Evolutionary conservation across 2,888 invertebrate genomes (phyloP), one percentile per base, ranked within the genome.

Genomic region (Ormyrus pomaceus): DNA sequence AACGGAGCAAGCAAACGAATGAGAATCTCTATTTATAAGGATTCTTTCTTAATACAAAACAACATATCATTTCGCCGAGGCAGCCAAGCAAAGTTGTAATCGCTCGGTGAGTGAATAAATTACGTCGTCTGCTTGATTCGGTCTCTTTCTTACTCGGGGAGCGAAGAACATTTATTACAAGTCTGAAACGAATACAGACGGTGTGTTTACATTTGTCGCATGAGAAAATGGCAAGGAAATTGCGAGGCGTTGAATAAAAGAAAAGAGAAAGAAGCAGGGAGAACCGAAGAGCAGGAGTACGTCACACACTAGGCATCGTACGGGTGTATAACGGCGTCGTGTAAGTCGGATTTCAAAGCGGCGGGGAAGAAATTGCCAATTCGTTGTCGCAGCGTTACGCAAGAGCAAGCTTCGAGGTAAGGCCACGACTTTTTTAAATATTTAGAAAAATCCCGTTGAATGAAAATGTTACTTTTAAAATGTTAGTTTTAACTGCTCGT

Each of bases 131-230:
- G 70, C 11, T 50, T 51, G 69, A 79, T 79, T 78, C 34, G 48
- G 48, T 13, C 34, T 73, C 50, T 50, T 78, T 13, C 56, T 2
- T 34, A 4, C 8, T 13, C 56, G 46, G 13, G 13, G 53, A 55
- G 80, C 82, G 66, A 79, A 68, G 70, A 79, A 79, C 83, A 84
- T 86, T 86, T 86, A 86, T 80, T 77, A 77, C 55, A 34, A 65
- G 64, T n/a, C 70, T 7, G 45, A 46, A 55, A 58, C 7, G 48
- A 46, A n/a, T 50, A 71, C 64, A 11, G 56, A 61, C 50, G 13
- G 34, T 51, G 59, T 74, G 77, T 81, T 77, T 81, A 81, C 81
- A 77, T 74, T 81, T 81, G 70, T 71, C 81, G 77, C 56, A 46
- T 46, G 74, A 56, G 62, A 51, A 65, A 65, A 77, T 61, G 59